phyloP scores from a whole-genome alignment of 2,797 vertebrate genomes.

The Coregonus ussuriensis region DNA sequence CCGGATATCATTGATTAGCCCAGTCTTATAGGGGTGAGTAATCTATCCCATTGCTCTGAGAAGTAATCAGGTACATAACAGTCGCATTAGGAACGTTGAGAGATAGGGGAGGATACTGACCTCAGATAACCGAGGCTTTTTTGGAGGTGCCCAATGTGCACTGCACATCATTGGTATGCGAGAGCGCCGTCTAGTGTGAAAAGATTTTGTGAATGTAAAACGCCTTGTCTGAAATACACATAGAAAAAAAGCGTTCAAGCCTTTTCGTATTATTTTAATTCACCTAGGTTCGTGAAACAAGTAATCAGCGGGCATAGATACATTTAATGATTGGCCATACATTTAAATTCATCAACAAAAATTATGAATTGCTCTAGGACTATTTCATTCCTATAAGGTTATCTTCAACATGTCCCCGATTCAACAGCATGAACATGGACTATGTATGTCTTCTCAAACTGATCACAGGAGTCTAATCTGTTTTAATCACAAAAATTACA shows the following conservation, averaged over 20 bases:
- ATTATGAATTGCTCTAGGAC: neutral
- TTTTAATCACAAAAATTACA: neutral
- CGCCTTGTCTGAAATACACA: neutral
- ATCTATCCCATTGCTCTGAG: neutral
- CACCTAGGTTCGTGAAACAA: neutral
- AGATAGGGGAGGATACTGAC: neutral
- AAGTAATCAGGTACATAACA: neutral
- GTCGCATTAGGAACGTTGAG: neutral
- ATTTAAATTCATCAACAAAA: neutral
- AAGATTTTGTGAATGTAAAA: slow-evolving; percentile 4
- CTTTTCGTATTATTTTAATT: neutral
- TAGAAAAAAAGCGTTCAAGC: neutral
- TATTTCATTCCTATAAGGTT: neutral
- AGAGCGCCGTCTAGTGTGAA: slow-evolving; percentile 49
- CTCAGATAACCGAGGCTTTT: neutral
- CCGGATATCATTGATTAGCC: neutral
- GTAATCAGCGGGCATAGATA: too few species aligned
- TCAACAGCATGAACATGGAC: neutral
- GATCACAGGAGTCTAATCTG: neutral
- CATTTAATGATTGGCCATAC: neutral
- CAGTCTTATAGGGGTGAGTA: neutral
- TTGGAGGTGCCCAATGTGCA: slow-evolving; percentile 1
- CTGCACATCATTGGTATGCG: slow-evolving; percentile 11
- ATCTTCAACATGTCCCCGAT: neutral
- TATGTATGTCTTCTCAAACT: neutral